These are phyloP conservation scores for Indicator maculatus DNA, from an alignment of 2,113 vertebrate genomes.

Conservation along the genomic window DNA sequence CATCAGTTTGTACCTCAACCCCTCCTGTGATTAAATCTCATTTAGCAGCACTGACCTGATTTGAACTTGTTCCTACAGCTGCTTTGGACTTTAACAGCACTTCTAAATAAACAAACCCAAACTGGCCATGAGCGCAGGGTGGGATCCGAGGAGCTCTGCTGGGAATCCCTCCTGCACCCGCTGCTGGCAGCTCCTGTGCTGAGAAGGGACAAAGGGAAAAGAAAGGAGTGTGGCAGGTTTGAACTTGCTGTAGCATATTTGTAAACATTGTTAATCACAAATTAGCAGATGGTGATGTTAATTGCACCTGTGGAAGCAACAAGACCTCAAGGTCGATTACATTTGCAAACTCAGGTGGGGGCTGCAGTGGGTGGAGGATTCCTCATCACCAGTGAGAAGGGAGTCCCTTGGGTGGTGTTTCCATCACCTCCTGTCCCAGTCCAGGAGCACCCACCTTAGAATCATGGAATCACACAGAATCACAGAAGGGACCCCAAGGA, in stretches of 20 bases:
- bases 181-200: neutral
- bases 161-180: neutral
- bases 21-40: slow-evolving; percentile 54
- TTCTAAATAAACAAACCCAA: slow-evolving; percentile 14
- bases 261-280: slow-evolving; percentile 94
- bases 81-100: slow-evolving; percentile 24
- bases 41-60: slow-evolving; percentile 39
- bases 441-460: neutral
- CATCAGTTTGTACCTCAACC: too few species aligned
- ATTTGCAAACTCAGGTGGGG: slow-evolving; percentile 80
- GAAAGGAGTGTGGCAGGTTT: slow-evolving; percentile 45
- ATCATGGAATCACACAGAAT: too few species aligned
- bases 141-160: neutral
- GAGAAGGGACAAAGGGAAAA: neutral
- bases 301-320: slow-evolving; percentile 90
- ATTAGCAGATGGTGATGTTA: slow-evolving; percentile 93
- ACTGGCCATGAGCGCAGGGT: neutral
- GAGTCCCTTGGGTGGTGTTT: neutral
- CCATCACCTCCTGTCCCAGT: neutral
- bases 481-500: too few species aligned
- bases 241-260: slow-evolving; percentile 76
- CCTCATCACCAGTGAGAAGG: neutral
- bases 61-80: slow-evolving; percentile 38
- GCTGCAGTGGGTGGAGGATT: slow-evolving; percentile 17
- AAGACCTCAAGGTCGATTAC: slow-evolving; percentile 90